Evolutionary conservation across 2,797 vertebrate species (phyloP), one percentile per base, ranked within the genome.

Genomic region (Pristis pectinata): DNA sequence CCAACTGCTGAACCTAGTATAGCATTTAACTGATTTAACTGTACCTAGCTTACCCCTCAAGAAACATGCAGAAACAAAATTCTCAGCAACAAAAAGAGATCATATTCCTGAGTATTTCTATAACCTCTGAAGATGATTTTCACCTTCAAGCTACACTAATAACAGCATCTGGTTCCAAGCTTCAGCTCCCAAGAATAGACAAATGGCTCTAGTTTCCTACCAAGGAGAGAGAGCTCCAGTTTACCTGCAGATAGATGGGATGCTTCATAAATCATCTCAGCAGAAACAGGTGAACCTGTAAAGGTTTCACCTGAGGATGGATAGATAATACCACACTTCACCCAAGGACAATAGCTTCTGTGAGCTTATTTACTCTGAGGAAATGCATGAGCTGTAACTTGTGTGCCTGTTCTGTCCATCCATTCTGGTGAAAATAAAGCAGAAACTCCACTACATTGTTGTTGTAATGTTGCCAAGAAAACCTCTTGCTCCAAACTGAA

Each of bases 141-240:
- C 49, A 74, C 92, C 49, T 74, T 94, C 70, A 17, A 41, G 15
- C 70, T 56, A 24, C 70, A 44, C 30, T 7, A 56, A 61, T 76
- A 74, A 76, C 92, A 94, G 49, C 5, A 17, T 94, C 24, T 15
- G 41, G 59, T 91, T 91, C 61, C 59, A 61, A 37, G 17, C 15
- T 61, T 37, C 61, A 91, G 4, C 61, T 91, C 22, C 59, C 61
- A 67, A 91, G 41, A 93, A 72, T 94, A 94, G 70, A 94, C 70
- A 74, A 34, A 94, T 76, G 92, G 30, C 27, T 74, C 44, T n/a
- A 1, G 44, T 49, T 94, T 53, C 76, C 44, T 53, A 44, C 70
- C 92, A 94, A 94, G 64, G 92, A 53, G 41, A 93, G 67, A 30
- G 3, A 44, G 67, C 64, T 76, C 44, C 30, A n/a, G 70, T 49